Conservation (phyloP, 2,888 invertebrate species). For the Neoascia interrupta region DNA sequence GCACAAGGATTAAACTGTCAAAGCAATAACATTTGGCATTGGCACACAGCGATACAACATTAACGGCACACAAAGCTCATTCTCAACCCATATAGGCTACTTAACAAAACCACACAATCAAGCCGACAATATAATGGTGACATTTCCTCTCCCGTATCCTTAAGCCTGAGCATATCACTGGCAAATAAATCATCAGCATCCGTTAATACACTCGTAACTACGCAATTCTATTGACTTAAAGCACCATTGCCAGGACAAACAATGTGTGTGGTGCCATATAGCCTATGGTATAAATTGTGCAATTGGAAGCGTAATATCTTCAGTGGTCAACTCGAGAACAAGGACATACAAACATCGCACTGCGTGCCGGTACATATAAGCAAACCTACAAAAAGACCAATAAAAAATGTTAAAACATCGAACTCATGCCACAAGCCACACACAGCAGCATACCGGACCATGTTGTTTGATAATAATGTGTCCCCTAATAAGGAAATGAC, state of each 20-base stretch:
- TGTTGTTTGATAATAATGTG: conserved; percentile 64
- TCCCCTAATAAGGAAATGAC: conserved; percentile 68
- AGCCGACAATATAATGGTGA: conserved; percentile 32
- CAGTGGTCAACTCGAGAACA: conserved; percentile 37
- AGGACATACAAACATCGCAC: not conserved
- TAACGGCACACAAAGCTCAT: too few species aligned
- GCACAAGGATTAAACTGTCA: too few species aligned
- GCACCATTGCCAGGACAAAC: conserved; percentile 54
- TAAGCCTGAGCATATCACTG: conserved; percentile 39
- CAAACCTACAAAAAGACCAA: conserved; percentile 40
- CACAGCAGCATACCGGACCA: conserved; percentile 1
- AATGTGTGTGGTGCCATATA: conserved; percentile 42
- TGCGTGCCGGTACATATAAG: not conserved
- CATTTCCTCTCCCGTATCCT: conserved; percentile 38
- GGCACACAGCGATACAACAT: not conserved
- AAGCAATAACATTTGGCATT: not conserved
- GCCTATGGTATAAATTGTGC: conserved; percentile 56
- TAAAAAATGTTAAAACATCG: conserved; percentile 58
- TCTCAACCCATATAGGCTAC: not conserved
- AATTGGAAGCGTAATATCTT: conserved; percentile 63
- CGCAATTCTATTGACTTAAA: conserved; percentile 62
- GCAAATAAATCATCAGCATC: conserved; percentile 62
- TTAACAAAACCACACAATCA: conserved; percentile 23
- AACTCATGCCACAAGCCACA: conserved; percentile 1
- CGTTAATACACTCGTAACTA: conserved; percentile 61